These are phyloP conservation scores for Cerastis leucographa DNA, from an alignment of 2,888 invertebrate genomes.

Conservation along the genomic window DNA sequence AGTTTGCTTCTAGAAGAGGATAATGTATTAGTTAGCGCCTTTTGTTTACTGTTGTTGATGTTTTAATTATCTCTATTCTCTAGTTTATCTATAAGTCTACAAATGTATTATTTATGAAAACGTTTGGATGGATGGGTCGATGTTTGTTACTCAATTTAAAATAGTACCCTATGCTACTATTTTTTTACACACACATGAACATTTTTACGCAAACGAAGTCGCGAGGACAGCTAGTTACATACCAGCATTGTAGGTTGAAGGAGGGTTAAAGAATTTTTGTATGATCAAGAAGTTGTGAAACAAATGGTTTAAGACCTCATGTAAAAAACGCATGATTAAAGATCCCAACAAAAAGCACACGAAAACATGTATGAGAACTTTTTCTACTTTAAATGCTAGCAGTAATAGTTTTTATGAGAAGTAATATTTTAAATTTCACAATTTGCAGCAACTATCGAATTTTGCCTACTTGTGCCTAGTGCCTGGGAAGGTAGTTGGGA, in stretches of 20 bases:
- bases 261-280: no score
- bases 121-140: no score
- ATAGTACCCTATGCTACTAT: no score
- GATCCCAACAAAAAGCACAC: not conserved
- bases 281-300: not conserved
- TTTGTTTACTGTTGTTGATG: not conserved
- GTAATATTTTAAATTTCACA: not conserved
- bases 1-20: not conserved
- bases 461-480: not conserved
- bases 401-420: not conserved
- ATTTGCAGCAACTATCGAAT: no score
- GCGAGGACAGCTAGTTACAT: not conserved
- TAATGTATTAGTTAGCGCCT: not conserved
- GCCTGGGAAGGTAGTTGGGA: no score
- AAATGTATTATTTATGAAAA: no score
- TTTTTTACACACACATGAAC: no score
- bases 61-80: no score
- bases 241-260: not conserved
- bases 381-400: not conserved
- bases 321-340: not conserved
- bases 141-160: no score
- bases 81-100: not conserved
- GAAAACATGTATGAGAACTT: not conserved
- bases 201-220: no score
- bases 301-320: not conserved